phyloP scores from a whole-genome alignment of 2,797 vertebrate species.

The Coregonus suidteri region DNA sequence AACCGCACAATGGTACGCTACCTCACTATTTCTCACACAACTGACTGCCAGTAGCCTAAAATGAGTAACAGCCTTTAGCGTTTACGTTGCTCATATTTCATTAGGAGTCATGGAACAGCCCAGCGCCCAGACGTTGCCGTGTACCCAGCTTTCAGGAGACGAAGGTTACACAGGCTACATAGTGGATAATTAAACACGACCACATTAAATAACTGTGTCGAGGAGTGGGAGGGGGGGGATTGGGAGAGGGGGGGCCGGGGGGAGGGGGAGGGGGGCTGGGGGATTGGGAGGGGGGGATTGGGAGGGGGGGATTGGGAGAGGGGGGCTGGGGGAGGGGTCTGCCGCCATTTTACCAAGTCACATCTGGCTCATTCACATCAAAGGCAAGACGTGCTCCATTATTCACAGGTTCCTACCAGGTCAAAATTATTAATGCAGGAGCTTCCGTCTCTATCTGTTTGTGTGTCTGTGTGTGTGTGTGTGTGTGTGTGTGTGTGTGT shows the following conservation, averaged over 20 bases:
- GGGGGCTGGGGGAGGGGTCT: background rate
- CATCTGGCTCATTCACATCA: slow-evolving; percentile 44
- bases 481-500: slow-evolving; percentile 13
- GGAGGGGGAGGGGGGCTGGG: background rate
- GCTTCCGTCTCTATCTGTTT: slow-evolving; percentile 4
- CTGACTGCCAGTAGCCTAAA: too few relatives aligned
- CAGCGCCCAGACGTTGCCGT: background rate
- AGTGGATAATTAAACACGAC: slow-evolving; percentile 10
- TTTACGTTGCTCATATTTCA: background rate
- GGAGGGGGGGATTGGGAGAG: background rate
- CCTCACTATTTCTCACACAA: too few relatives aligned
- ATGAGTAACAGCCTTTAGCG: background rate
- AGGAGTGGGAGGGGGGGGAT: slow-evolving; percentile 18
- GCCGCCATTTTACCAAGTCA: slow-evolving; percentile 38
- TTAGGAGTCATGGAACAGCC: background rate
- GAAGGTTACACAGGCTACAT: slow-evolving; percentile 4
- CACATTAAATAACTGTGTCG: slow-evolving; percentile 39
- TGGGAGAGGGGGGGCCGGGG: background rate
- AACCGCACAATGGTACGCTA: too few relatives aligned
- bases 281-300: too few relatives aligned
- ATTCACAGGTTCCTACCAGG: slow-evolving; percentile 49
- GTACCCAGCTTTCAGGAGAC: background rate
- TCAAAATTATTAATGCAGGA: slow-evolving; percentile 60
- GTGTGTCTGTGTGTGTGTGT: slow-evolving; percentile 5
- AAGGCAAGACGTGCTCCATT: slow-evolving; percentile 56